Conservation (phyloP, 2,888 invertebrate genomes). For the Cosmopolites sordidus region DNA sequence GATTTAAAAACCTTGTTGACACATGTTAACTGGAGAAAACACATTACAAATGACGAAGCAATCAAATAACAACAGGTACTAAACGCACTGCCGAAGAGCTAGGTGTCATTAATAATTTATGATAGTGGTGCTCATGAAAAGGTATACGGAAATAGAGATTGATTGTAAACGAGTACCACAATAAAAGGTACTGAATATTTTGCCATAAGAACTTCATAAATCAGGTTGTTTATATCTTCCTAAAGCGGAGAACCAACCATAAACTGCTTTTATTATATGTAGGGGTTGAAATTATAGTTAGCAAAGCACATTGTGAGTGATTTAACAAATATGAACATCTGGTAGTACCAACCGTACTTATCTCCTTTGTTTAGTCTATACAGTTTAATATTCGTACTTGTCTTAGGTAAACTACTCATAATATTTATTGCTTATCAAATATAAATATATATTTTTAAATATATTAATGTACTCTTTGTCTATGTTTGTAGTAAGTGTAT, state of each 20-base stretch:
- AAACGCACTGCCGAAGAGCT: slow-evolving; percentile 13
- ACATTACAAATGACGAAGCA: slow-evolving; percentile 10
- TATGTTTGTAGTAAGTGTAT: not conserved
- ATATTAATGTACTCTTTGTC: too few relatives aligned
- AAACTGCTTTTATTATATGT: too few relatives aligned
- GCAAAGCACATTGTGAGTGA: too few relatives aligned
- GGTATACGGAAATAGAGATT: slow-evolving; percentile 28
- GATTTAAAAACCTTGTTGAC: too few relatives aligned
- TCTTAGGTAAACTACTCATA: too few relatives aligned
- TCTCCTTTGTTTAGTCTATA: too few relatives aligned
- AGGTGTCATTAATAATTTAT: slow-evolving; percentile 25
- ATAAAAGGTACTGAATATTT: slow-evolving; percentile 26
- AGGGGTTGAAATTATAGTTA: too few relatives aligned
- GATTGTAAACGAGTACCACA: slow-evolving; percentile 23
- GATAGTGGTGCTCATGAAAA: slow-evolving; percentile 22
- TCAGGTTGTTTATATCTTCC: slow-evolving; percentile 20
- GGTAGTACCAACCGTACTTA: too few relatives aligned
- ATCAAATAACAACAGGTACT: slow-evolving; percentile 14
- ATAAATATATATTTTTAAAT: too few relatives aligned
- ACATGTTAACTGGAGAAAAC: not conserved
- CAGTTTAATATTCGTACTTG: too few relatives aligned
- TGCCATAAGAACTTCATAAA: slow-evolving; percentile 23
- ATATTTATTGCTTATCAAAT: too few relatives aligned
- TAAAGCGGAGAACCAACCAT: slow-evolving; percentile 7
- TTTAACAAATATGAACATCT: too few relatives aligned